phyloP scores from a whole-genome alignment of 2,797 vertebrate species.

The Corythornis leucogaster region DNA sequence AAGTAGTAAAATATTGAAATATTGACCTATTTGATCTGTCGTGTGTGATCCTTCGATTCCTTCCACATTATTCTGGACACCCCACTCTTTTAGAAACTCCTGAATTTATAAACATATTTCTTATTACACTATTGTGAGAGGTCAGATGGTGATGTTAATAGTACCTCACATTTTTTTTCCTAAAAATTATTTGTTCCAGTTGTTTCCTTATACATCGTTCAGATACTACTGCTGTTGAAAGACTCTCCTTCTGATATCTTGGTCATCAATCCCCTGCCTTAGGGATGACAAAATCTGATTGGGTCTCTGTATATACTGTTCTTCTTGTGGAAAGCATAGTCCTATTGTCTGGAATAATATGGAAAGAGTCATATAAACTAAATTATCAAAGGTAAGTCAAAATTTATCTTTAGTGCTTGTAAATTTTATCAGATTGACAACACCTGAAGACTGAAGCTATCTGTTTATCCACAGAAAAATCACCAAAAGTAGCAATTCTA shows the following conservation, averaged over 20 bases:
- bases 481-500: background rate
- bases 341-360: conserved; percentile 84
- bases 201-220: conserved; percentile 75
- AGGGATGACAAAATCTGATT: conserved; percentile 76
- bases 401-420: conserved; percentile 70
- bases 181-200: conserved; percentile 77
- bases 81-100: conserved; percentile 38
- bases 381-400: conserved; percentile 72
- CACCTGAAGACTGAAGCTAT: conserved; percentile 36
- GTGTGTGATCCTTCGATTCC: conserved; percentile 54
- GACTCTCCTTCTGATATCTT: conserved; percentile 73
- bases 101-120: conserved; percentile 61
- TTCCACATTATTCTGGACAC: conserved; percentile 75
- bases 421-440: conserved; percentile 21
- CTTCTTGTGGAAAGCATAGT: conserved; percentile 75
- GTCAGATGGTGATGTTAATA: conserved; percentile 74
- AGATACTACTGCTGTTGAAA: conserved; percentile 75
- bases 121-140: conserved; percentile 71
- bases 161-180: conserved; percentile 75
- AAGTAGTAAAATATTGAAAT: conserved; percentile 17
- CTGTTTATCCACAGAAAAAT: conserved; percentile 19
- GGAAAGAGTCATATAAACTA: conserved; percentile 83
- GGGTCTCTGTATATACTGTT: conserved; percentile 71
- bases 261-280: conserved; percentile 71
- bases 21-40: background rate